These are phyloP conservation scores for Ictidomys tridecemlineatus DNA, from an alignment of 2,113 vertebrate genomes.

Conservation along the genomic window DNA sequence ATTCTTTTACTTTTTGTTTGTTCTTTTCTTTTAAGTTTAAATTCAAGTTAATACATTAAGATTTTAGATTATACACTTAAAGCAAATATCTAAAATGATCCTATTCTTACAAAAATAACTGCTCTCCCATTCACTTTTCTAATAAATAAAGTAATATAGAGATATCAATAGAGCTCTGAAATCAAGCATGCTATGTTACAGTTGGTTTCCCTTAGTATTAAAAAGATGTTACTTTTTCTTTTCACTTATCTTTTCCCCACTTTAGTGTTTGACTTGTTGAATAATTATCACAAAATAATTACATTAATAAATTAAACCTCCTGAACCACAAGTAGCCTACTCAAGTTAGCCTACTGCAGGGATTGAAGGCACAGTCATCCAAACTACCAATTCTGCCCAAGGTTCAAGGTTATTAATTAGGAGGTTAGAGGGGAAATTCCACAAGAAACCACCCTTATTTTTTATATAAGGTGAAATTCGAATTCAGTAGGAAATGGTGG, in stretches of 20 bases:
- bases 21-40: neutral
- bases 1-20: neutral
- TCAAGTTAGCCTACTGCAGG: neutral
- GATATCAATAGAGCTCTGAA: neutral
- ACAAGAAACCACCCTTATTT: neutral
- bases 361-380: neutral
- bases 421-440: neutral
- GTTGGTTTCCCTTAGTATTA: neutral
- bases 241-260: neutral
- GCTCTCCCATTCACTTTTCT: neutral
- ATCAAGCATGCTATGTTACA: neutral
- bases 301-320: neutral
- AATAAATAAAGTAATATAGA: neutral
- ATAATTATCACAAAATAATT: neutral
- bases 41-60: neutral
- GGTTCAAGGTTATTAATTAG: neutral
- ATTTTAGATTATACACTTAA: neutral
- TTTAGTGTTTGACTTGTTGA: neutral
- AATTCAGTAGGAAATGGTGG: neutral
- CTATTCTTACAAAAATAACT: neutral
- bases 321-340: neutral
- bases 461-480: neutral
- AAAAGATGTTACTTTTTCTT: neutral
- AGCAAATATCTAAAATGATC: neutral
- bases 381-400: neutral